Evolutionary conservation across 1,140 invertebrate species (phyloP).

Genomic region (Nasonia vitripennis): DNA sequence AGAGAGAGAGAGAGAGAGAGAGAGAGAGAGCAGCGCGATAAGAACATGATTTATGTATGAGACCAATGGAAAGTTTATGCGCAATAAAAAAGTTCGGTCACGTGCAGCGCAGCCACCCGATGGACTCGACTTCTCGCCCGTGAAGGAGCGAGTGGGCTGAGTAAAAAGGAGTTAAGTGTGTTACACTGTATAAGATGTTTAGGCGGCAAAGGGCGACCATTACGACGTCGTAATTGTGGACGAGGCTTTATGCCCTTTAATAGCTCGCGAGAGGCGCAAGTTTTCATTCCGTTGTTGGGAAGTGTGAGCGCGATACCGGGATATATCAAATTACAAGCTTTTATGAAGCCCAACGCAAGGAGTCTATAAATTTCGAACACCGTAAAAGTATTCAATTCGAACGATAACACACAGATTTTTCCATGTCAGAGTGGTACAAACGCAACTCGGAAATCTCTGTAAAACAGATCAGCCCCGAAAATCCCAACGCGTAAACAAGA

Average conservation of each 20-base stretch:
- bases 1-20: not conserved
- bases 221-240: slow-evolving; percentile 1
- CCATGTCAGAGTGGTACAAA: too few species aligned
- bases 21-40: not conserved
- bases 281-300: not conserved
- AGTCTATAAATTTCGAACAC: not conserved
- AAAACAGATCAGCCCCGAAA: too few species aligned
- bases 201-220: not conserved
- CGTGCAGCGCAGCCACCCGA: not conserved
- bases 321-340: slow-evolving; percentile 33
- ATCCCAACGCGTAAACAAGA: too few species aligned
- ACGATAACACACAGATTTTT: too few species aligned
- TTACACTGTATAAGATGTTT: not conserved
- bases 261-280: not conserved
- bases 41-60: slow-evolving; percentile 39
- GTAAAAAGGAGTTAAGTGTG: not conserved
- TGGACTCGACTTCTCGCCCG: not conserved
- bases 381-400: not conserved
- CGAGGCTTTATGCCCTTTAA: not conserved
- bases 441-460: too few species aligned
- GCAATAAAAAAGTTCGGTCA: slow-evolving; percentile 40
- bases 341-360: slow-evolving; percentile 16
- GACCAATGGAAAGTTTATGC: slow-evolving; percentile 30
- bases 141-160: not conserved
- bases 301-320: not conserved